Base-by-base conservation (phyloP, 2,113 vertebrate genomes). In the Rhinogobius similis region DNA sequence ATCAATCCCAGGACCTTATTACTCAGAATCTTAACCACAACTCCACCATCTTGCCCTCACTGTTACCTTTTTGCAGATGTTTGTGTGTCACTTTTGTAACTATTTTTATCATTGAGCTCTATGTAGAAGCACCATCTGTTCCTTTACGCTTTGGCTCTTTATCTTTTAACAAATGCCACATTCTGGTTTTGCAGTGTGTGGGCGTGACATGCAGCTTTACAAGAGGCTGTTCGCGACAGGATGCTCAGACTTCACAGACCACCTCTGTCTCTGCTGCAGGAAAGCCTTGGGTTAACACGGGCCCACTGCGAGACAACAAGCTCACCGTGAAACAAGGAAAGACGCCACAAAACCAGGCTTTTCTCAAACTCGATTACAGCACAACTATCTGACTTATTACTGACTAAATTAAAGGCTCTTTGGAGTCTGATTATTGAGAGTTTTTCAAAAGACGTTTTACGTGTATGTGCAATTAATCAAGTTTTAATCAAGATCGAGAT, bases 221-320 rank as follows among this genome's bases (percentile, higher is more conserved):
- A 56, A 70, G 56, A 44, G 21, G 46, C 20, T 61, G 9, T 59
- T 24, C 67, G 68, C 39, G 70, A 50, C 43, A 72, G 63, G 68
- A 72, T 16, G 53, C 61, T 39, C 14, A 41, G 39, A 26, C 53
- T 48, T 16, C 38, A 61, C 43, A 24, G 14, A 55, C 62, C 61
- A 59, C 36, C 38, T 10, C 41, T n/a, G 59, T 36, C 29, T 13
- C 52, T 16, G 69, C 46, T 56, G 20, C n/a, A 8, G 23, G 63
- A 65, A 56, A 13, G 24, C 43, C 38, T 62, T 67, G 72, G 23
- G 64, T 62, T 32, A 62, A 71, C 53, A 71, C 12, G 9, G 62
- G 46, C 46, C 62, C 5, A 23, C 6, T 29, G 46, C 27, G 24
- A 73, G 26, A 41, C 39, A 67, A 26, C 69, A 27, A n/a, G 50